Conservation (phyloP, 2,888 invertebrate species). For the Sceliomorpha sp. region DNA sequence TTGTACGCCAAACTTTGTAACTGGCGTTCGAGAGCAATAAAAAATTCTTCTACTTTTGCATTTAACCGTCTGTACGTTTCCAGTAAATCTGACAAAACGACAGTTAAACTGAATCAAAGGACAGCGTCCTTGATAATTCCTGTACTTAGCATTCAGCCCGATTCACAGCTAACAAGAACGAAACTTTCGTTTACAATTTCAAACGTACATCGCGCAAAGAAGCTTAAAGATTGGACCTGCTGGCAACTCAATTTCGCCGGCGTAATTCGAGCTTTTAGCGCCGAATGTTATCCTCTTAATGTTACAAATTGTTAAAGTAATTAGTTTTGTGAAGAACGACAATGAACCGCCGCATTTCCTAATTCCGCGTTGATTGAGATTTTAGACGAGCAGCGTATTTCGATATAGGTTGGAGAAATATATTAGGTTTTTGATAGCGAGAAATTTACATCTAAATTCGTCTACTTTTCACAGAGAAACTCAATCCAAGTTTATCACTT, state of each 20-base stretch:
- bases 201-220: constrained; percentile 13
- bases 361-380: neutral
- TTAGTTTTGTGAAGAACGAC: constrained; percentile 4
- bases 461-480: constrained; percentile 1
- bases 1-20: too few relatives aligned
- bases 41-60: constrained; percentile 7
- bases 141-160: constrained; percentile 16
- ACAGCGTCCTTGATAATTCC: constrained; percentile 6
- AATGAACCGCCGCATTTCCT: neutral
- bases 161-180: constrained; percentile 29
- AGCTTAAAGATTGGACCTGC: constrained; percentile 22
- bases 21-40: constrained; percentile 1
- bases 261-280: constrained; percentile 9
- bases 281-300: too few relatives aligned
- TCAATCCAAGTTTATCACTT: constrained; percentile 9
- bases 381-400: too few relatives aligned
- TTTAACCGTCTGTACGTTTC: constrained; percentile 7
- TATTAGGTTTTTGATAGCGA: neutral
- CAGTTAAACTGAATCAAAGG: constrained; percentile 14
- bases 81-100: constrained; percentile 18
- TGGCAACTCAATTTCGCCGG: constrained; percentile 20
- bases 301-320: constrained; percentile 7
- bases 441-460: constrained; percentile 5
- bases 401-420: neutral
- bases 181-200: constrained; percentile 26